A percentile compares a stretch with the other conserved stretches of the same genome.
Conservation (phyloP, 1,140 invertebrate genomes). For the Tetragonula clypearis region DNA sequence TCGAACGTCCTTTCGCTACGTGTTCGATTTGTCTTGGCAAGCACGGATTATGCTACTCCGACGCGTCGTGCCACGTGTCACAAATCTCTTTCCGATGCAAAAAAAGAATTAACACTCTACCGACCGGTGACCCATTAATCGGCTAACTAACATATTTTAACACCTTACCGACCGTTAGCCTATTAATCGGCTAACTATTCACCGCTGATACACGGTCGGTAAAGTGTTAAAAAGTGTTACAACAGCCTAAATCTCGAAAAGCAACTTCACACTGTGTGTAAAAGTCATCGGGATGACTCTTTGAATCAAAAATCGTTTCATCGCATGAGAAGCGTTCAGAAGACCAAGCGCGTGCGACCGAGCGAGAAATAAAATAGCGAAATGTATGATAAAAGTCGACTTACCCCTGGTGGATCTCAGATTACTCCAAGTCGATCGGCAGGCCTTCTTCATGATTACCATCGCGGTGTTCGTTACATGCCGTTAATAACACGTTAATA, state of each 20-base stretch:
- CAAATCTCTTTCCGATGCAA: no score
- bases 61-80: background rate
- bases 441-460: slow-evolving; percentile 41
- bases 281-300: background rate
- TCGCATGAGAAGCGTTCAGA: background rate
- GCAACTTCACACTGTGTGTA: background rate
- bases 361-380: background rate
- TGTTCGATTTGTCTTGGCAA: background rate
- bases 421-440: slow-evolving; percentile 19
- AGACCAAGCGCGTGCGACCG: slow-evolving; percentile 3
- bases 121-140: no score
- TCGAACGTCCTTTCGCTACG: background rate
- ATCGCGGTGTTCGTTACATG: slow-evolving; percentile 43
- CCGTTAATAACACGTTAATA: slow-evolving; percentile 59
- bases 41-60: background rate
- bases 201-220: no score
- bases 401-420: slow-evolving; percentile 37
- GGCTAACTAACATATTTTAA: no score
- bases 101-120: background rate
- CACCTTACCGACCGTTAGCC: no score
- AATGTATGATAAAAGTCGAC: slow-evolving; percentile 16
- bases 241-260: background rate
- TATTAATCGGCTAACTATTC: no score
- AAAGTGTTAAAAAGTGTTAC: no score
- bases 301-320: no score